These are phyloP conservation scores for Himalopsyche kuldschensis DNA, from an alignment of 2,888 invertebrate genomes.

Conservation along the genomic window DNA sequence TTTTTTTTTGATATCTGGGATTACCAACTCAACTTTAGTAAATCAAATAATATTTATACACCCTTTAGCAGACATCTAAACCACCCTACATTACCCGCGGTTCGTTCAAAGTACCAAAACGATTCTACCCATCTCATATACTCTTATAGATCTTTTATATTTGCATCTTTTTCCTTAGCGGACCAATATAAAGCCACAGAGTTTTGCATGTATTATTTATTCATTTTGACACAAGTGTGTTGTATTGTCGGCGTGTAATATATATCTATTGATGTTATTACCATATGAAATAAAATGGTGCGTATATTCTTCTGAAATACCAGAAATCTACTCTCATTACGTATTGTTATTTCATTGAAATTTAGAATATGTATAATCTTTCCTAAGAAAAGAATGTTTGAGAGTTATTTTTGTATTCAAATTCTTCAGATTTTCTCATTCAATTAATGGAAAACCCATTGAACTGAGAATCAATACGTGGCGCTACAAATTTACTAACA, in stretches of 20 bases:
- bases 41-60: neutral
- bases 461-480: no score
- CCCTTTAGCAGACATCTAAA: neutral
- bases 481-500: no score
- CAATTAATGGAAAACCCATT: no score
- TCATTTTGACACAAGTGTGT: constrained; percentile 7
- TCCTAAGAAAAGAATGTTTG: no score
- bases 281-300: constrained; percentile 9
- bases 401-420: no score
- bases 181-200: neutral
- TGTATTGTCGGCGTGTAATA: neutral
- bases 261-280: constrained; percentile 25
- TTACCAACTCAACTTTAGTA: neutral
- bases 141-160: neutral
- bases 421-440: no score
- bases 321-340: neutral
- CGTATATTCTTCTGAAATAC: neutral
- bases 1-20: no score
- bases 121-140: neutral
- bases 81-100: neutral
- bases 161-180: constrained; percentile 2
- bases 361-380: neutral
- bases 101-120: neutral
- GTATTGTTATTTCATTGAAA: neutral
- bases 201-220: constrained; percentile 24